These are phyloP conservation scores for Lepus townsendii DNA, from an alignment of 2,797 vertebrate species.

Conservation along the genomic window DNA sequence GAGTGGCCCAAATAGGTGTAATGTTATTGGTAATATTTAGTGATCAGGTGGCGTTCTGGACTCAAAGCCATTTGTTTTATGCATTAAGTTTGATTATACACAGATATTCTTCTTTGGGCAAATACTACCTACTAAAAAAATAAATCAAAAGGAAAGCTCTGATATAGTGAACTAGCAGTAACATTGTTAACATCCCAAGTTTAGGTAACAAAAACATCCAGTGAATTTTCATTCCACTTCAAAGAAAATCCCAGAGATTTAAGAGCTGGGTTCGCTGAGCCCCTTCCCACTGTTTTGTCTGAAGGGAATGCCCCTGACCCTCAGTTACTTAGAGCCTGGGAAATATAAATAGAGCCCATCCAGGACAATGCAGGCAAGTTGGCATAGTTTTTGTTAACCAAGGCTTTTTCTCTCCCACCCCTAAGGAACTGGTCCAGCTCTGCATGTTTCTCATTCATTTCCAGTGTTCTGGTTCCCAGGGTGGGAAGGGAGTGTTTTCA, in stretches of 20 bases:
- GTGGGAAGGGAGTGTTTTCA: slow-evolving; percentile 2
- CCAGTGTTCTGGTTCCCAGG: neutral
- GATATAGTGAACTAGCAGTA: neutral
- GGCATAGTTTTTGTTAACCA: slow-evolving; percentile 27
- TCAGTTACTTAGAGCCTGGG: slow-evolving; percentile 2
- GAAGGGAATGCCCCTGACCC: neutral
- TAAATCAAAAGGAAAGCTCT: neutral
- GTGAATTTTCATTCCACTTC: slow-evolving; percentile 30
- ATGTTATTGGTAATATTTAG: neutral
- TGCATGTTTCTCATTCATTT: slow-evolving; percentile 26
- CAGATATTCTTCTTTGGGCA: neutral
- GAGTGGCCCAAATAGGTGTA: neutral
- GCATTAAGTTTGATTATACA: slow-evolving; percentile 2
- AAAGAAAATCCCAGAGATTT: slow-evolving; percentile 35
- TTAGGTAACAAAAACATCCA: slow-evolving; percentile 8
- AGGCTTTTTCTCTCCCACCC: neutral
- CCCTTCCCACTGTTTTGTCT: neutral
- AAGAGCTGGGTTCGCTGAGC: neutral
- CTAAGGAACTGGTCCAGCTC: neutral
- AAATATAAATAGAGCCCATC: neutral
- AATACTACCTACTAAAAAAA: slow-evolving; percentile 29
- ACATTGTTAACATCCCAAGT: neutral
- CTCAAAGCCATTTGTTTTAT: neutral
- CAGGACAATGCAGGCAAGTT: neutral
- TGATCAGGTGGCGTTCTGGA: neutral